Percentiles rank a stretch among this genome's conserved stretches.
Evolutionary conservation across 2,888 invertebrate species (phyloP).

Genomic region (Argyresthia albistria): DNA sequence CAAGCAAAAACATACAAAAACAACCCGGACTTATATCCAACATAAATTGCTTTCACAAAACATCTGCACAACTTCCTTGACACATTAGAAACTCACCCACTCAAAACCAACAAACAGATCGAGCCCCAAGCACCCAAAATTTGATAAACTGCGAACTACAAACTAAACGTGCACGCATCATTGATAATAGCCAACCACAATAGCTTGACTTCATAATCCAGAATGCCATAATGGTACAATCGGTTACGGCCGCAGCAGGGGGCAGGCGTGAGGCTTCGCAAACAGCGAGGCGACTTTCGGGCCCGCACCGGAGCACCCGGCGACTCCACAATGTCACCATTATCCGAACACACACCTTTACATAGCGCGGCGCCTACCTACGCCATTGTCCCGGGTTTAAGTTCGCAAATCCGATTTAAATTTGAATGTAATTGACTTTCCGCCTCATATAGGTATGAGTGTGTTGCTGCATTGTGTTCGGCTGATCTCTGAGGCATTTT

Average conservation of each 20-base stretch:
- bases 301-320: background rate
- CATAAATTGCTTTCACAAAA: too few species aligned
- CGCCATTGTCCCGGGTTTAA: conserved; percentile 62
- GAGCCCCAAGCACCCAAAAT: too few species aligned
- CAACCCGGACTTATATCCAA: too few species aligned
- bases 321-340: conserved; percentile 7
- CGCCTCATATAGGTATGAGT: conserved; percentile 58
- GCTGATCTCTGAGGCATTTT: conserved; percentile 66
- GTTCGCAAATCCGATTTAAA: conserved; percentile 72
- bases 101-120: too few species aligned
- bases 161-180: conserved; percentile 4
- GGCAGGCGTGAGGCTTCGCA: conserved; percentile 19
- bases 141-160: background rate
- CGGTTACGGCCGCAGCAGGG: conserved; percentile 18
- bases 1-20: too few species aligned
- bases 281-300: background rate
- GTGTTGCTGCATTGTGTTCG: conserved; percentile 57
- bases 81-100: too few species aligned
- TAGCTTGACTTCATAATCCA: conserved; percentile 35
- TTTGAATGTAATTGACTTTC: conserved; percentile 72
- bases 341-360: conserved; percentile 26
- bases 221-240: conserved; percentile 15
- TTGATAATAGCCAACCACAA: conserved; percentile 18
- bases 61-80: too few species aligned
- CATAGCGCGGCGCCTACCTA: conserved; percentile 44